A percentile compares a stretch with the other conserved stretches of the same genome.
These are phyloP conservation scores for Holacanthella duospinosa DNA, from an alignment of 2,888 invertebrate species.

Conservation along the genomic window DNA sequence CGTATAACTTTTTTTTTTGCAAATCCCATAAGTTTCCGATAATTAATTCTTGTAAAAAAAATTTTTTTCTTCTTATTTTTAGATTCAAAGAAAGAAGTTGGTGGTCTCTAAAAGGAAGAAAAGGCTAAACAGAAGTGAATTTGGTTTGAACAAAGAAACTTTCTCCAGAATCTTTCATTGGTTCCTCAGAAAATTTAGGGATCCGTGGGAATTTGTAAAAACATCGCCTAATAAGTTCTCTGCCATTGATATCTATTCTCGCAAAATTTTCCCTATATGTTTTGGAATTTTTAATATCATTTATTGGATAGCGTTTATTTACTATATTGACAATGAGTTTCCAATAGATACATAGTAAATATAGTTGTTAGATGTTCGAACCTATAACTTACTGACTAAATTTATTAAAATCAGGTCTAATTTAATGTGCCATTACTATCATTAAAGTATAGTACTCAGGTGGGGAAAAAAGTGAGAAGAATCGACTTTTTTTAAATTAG, in stretches of 20 bases:
- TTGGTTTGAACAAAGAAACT: not conserved
- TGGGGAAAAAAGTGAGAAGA: too few species aligned
- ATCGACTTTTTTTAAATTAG: too few species aligned
- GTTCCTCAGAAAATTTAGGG: constrained; percentile 28
- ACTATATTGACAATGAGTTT: constrained; percentile 39
- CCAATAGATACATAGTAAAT: too few species aligned
- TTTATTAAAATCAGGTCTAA: too few species aligned
- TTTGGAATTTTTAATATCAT: constrained; percentile 49
- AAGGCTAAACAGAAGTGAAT: not conserved
- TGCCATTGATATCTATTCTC: constrained; percentile 50
- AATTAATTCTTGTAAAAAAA: not conserved
- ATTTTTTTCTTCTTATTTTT: not conserved
- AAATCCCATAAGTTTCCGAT: too few species aligned
- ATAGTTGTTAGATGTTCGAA: too few species aligned
- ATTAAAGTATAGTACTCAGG: too few species aligned
- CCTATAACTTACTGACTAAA: too few species aligned
- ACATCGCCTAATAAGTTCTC: constrained; percentile 39
- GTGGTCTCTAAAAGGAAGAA: not conserved
- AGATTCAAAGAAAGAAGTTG: constrained; percentile 1
- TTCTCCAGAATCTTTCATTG: constrained; percentile 14
- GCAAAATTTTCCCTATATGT: constrained; percentile 48
- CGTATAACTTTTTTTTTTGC: not conserved
- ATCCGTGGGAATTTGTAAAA: constrained; percentile 30
- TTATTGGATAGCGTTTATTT: constrained; percentile 42
- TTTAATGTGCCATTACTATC: too few species aligned